Evolutionary conservation across 2,797 vertebrate genomes (phyloP).

Genomic region (Falco columbarius): DNA sequence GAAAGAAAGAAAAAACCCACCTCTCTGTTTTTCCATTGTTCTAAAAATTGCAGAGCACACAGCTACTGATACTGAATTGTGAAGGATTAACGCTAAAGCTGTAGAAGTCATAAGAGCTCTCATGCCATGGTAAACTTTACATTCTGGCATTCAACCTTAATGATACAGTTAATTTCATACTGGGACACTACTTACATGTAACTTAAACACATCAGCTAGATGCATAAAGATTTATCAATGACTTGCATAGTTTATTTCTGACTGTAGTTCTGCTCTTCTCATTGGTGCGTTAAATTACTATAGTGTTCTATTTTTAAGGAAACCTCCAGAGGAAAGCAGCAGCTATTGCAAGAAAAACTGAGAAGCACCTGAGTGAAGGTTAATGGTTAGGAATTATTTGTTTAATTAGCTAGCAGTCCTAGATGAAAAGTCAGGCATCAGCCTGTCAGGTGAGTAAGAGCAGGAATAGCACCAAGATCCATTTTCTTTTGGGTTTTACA

Average conservation of each 20-base stretch:
- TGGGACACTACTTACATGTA: not conserved
- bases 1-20: not conserved
- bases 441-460: not conserved
- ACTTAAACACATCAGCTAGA: not conserved
- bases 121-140: not conserved
- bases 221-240: not conserved
- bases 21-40: not conserved
- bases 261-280: not conserved
- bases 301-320: not conserved
- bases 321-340: not conserved
- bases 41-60: not conserved
- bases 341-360: not conserved
- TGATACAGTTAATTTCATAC: not conserved
- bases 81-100: not conserved
- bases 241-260: not conserved
- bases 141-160: not conserved
- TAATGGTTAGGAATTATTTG: not conserved
- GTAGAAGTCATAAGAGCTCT: fast-evolving
- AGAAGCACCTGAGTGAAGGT: not conserved
- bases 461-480: not conserved
- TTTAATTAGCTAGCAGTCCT: not conserved
- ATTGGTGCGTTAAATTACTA: not conserved
- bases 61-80: not conserved
- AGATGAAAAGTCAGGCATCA: not conserved
- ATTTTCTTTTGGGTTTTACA: not conserved